Base-by-base conservation (phyloP, 2,113 vertebrate species). In the Loxodonta africana region DNA sequence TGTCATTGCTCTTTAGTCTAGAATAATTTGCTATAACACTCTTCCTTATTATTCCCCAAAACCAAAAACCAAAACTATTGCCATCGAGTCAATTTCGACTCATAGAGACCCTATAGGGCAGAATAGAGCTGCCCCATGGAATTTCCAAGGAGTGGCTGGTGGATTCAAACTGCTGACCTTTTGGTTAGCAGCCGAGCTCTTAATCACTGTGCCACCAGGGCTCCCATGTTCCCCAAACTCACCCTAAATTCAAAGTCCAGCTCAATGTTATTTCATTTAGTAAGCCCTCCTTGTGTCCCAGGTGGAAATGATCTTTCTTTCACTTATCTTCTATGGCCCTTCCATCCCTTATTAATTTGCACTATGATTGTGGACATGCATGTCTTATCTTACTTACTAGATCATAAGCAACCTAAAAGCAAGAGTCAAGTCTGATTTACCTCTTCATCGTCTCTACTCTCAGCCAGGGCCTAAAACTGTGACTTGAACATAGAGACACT, bases 401-500 rank as follows among this genome's bases (percentile, higher is more conserved):
- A 82, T 65, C 53, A 89, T 33, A 89, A 65, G 69, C 60, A 90
- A 65, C 46, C 23, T 80, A 95, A 88, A 83, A 28, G 4, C 9
- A 95, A 88, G 82, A 86, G 57, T 86, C 25, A 87, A 94, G 14
- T 53, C 41, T 77, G 9, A 69, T 82, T 88, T 83, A 88, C 25
- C 57, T 57, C 48, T 51, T 30, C 5, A 94, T 78, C 48, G 87
- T 73, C n/a, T 3, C 18, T 92, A 41, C 14, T 83, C 67, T 17
- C 53, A 81, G 57, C 48, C 65, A 86, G 33, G 44, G 67, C 20
- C 76, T 84, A 44, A 8, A 30, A 88, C 9, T 21, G 2, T 80
- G 48, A 94, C 25, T 74, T 53, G 33, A 85, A 88, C 44, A 73
- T 17, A 88, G 44, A 88, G 30, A 88, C 37, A 73, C 46, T 63